phyloP scores from a whole-genome alignment of 2,888 invertebrate species.

The Acleris emargana region DNA sequence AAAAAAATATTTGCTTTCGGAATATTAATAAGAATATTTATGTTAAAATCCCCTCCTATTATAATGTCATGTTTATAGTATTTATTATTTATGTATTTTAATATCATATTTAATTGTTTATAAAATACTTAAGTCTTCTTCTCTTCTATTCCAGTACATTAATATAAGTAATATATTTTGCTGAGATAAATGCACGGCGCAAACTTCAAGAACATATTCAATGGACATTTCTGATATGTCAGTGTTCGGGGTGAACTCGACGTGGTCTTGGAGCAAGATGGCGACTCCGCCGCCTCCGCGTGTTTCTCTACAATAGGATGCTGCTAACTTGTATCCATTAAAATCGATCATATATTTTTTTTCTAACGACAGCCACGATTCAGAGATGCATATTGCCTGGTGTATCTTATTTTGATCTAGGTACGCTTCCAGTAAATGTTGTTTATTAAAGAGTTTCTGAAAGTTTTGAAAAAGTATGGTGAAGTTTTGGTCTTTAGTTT shows the following conservation, averaged over 20 bases:
- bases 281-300: constrained; percentile 28
- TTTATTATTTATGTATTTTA: constrained; percentile 29
- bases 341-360: constrained; percentile 23
- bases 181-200: constrained; percentile 22
- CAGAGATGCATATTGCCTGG: constrained; percentile 26
- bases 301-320: constrained; percentile 28
- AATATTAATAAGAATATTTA: constrained; percentile 10
- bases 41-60: background rate
- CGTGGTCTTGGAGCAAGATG: constrained; percentile 25
- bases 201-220: constrained; percentile 37
- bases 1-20: constrained; percentile 2
- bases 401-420: constrained; percentile 8
- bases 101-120: constrained; percentile 14
- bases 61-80: constrained; percentile 17
- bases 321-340: constrained; percentile 27
- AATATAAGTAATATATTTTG: constrained; percentile 30
- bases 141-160: constrained; percentile 38
- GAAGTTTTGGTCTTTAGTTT: background rate
- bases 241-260: constrained; percentile 8
- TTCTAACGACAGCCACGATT: constrained; percentile 26
- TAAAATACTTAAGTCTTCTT: constrained; percentile 28
- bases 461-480: constrained; percentile 30
- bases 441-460: constrained; percentile 35
- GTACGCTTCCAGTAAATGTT: constrained; percentile 27
- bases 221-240: constrained; percentile 33